Evolutionary conservation across 2,888 invertebrate species (phyloP).

Genomic region (Tinea trinotella): DNA sequence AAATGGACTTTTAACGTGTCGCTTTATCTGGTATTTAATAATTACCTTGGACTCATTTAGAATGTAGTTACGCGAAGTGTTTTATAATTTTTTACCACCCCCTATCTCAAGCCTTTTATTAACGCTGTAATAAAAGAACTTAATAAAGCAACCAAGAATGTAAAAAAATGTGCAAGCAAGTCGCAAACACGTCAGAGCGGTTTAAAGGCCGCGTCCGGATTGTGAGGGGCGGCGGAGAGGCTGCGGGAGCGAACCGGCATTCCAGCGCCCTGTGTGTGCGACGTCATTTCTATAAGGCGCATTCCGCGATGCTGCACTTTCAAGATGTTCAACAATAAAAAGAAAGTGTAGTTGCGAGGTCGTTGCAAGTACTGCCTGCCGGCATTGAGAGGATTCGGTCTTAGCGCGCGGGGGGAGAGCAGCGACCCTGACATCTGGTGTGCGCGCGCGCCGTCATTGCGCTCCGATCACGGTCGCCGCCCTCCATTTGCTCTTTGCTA

Average conservation of each 20-base stretch:
- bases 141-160: conserved; percentile 63
- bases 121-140: conserved; percentile 37
- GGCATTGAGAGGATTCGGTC: conserved; percentile 19
- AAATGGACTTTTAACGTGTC: background rate
- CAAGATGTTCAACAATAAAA: conserved; percentile 27
- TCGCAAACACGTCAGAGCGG: conserved; percentile 70
- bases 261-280: conserved; percentile 38
- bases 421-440: conserved; percentile 47
- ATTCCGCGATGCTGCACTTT: conserved; percentile 39
- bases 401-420: conserved; percentile 25
- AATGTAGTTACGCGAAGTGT: conserved; percentile 19
- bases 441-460: conserved; percentile 33
- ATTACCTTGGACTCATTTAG: conserved; percentile 22
- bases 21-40: conserved; percentile 2
- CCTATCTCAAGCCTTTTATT: conserved; percentile 23
- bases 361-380: conserved; percentile 25
- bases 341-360: conserved; percentile 34
- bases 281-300: conserved; percentile 29
- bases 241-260: conserved; percentile 52
- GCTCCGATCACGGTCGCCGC: conserved; percentile 53
- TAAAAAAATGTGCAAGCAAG: conserved; percentile 72
- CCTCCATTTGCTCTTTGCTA: conserved; percentile 44
- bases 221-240: conserved; percentile 50
- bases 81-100: conserved; percentile 18
- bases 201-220: conserved; percentile 70